phyloP scores from a whole-genome alignment of 2,113 vertebrate species.

The Canis aureus region DNA sequence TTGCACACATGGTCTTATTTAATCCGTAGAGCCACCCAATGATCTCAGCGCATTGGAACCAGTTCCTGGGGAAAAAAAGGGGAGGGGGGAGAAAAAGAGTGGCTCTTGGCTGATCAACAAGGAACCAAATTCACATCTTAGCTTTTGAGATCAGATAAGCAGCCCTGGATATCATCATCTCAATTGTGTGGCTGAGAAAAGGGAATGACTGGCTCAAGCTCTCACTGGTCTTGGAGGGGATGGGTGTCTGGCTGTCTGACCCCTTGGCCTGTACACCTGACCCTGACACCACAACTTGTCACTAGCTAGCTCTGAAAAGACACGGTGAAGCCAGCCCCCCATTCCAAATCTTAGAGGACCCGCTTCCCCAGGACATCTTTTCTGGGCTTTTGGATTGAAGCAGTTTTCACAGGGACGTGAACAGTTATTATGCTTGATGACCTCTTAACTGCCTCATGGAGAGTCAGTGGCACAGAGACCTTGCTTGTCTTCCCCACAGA shows the following conservation, averaged over 20 bases:
- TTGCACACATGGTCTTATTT: not conserved
- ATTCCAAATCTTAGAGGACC: not conserved
- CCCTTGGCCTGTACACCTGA: not conserved
- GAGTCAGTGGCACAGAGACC: not conserved
- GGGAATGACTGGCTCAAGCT: not conserved
- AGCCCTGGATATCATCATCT: not conserved
- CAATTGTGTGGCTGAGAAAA: not conserved
- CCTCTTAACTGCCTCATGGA: not conserved
- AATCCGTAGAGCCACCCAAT: not conserved
- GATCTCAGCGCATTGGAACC: not conserved
- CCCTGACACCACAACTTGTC: not conserved
- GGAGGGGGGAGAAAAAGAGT: not conserved
- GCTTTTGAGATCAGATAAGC: slow-evolving; percentile 30
- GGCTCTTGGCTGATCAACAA: not conserved
- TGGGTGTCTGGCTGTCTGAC: not conserved
- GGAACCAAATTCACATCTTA: not conserved
- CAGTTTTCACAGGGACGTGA: not conserved
- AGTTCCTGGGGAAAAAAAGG: not conserved
- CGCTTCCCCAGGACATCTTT: not conserved
- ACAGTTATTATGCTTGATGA: not conserved
- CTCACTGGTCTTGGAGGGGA: not conserved
- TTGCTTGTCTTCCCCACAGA: not conserved
- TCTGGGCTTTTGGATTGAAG: not conserved
- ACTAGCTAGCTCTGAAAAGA: not conserved
- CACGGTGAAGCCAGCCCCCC: not conserved